These are phyloP conservation scores for Phoebastria nigripes DNA, from an alignment of 2,797 vertebrate species.

Conservation along the genomic window DNA sequence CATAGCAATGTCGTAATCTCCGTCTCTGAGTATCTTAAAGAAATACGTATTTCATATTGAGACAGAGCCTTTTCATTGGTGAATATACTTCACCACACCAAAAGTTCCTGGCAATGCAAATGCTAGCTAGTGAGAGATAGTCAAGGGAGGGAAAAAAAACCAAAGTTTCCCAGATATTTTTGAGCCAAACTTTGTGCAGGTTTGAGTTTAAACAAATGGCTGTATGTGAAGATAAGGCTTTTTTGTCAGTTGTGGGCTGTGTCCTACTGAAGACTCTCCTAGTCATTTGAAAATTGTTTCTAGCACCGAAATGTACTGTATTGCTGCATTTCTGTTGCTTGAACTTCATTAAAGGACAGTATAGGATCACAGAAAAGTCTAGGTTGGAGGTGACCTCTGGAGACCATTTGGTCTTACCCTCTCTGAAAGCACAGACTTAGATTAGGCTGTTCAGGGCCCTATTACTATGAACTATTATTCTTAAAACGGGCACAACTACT, in stretches of 20 bases:
- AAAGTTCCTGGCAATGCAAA: not conserved
- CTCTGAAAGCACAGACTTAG: not conserved
- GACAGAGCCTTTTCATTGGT: not conserved
- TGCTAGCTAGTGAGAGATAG: not conserved
- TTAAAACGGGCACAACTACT: not conserved
- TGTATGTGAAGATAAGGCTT: fast-evolving
- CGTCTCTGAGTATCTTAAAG: not conserved
- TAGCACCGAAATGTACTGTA: not conserved
- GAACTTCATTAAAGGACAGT: not conserved
- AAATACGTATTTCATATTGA: not conserved
- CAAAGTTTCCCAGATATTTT: not conserved
- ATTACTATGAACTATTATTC: not conserved
- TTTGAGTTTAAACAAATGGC: not conserved
- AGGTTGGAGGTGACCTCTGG: not conserved
- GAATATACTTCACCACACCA: not conserved
- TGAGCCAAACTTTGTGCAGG: not conserved
- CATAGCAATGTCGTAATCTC: not conserved
- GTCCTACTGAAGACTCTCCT: not conserved
- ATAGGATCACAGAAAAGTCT: not conserved
- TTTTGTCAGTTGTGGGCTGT: not conserved
- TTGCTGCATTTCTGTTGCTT: not conserved
- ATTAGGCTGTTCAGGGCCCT: not conserved
- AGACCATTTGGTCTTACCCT: not conserved
- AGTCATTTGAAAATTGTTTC: not conserved
- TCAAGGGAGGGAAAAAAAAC: not conserved